Evolutionary conservation across 2,797 vertebrate genomes (phyloP), one percentile per base, ranked within the genome.

Genomic region (Uromys caudimaculatus): DNA sequence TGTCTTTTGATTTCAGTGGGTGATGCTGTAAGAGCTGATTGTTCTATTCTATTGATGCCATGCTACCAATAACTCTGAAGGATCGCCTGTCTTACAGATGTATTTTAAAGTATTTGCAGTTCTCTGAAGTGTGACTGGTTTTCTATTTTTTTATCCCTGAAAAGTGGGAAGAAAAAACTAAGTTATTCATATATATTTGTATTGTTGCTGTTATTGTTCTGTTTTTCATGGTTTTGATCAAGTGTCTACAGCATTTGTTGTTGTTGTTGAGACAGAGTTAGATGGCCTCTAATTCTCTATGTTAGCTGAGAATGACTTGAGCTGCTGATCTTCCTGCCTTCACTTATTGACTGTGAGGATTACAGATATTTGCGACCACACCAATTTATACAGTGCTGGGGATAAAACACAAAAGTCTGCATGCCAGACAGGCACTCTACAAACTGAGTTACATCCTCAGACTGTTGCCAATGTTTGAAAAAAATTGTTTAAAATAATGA

Each of bases 1-100:
- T 81, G 50, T 56, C 83, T 76, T 96, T 54, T 87, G 27, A 89
- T 78, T 94, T 78, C 75, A 96, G 6, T 93, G 76, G 93, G 24
- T 95, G 73, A 85, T 89, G 35, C 81, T 77, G 38, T n/a, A 76
- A 81, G 50, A 91, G 50, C 3, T 50, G 60, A 38, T 69, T 91
- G 67, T 54, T 79, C n/a, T 64, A 35, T 81, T 64, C 58, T 14
- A 84, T 50, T 35, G 35, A 81, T 35, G 54, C 41, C 54, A 77
- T 84, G 19, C 77, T 91, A 41, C 92, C 14, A 27, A 62, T 73
- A 93, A 67, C 19, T 89, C n/a, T 94, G 19, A 52, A 95, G 13
- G 75, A 27, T 85, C 47, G 90, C 56, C 21, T 89, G 13, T 81
- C 44, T 94, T 82, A 78, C 32, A 89, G 88, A 82, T 60, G 52